A percentile compares a stretch with the other conserved stretches of the same genome.
These are phyloP conservation scores for Spilogale gracilis DNA, from an alignment of 2,113 vertebrate species.

Conservation along the genomic window DNA sequence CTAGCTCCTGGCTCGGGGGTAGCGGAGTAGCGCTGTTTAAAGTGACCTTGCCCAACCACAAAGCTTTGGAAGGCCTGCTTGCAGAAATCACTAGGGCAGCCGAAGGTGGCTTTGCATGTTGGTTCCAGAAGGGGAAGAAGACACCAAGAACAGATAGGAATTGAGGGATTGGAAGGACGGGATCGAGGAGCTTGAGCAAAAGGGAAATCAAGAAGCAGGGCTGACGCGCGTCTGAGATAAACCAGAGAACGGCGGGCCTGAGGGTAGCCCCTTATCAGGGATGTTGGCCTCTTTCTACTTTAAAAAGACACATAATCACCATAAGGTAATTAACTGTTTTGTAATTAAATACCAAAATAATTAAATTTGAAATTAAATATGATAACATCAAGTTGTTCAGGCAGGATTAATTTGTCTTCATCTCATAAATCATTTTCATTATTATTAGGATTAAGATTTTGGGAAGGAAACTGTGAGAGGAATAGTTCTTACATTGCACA, in stretches of 20 bases:
- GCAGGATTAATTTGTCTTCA: constrained; percentile 86
- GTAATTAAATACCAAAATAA: constrained; percentile 90
- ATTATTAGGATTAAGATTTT: constrained; percentile 75
- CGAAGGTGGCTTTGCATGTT: neutral
- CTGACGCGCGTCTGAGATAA: neutral
- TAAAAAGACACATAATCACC: constrained; percentile 86
- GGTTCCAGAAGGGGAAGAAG: neutral
- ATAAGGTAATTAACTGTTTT: constrained; percentile 85
- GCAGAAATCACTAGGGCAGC: neutral
- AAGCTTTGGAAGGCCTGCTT: neutral
- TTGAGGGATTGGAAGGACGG: neutral
- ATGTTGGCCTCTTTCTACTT: constrained; percentile 81
- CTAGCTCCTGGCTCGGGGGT: too few species aligned
- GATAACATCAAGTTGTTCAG: constrained; percentile 85
- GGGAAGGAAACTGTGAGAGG: constrained; percentile 35
- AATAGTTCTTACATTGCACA: neutral
- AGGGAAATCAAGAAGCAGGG: constrained; percentile 2
- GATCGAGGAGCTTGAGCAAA: neutral
- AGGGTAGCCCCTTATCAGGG: constrained; percentile 62
- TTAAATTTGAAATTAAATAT: constrained; percentile 86
- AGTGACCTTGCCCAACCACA: neutral
- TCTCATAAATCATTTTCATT: constrained; percentile 85
- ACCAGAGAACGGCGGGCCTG: constrained; percentile 56
- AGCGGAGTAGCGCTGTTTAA: neutral
- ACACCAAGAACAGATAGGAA: fast-evolving